Evolutionary conservation across 2,888 invertebrate species (phyloP), one percentile per base, ranked within the genome.

Genomic region (Ophonus ardosiacus): DNA sequence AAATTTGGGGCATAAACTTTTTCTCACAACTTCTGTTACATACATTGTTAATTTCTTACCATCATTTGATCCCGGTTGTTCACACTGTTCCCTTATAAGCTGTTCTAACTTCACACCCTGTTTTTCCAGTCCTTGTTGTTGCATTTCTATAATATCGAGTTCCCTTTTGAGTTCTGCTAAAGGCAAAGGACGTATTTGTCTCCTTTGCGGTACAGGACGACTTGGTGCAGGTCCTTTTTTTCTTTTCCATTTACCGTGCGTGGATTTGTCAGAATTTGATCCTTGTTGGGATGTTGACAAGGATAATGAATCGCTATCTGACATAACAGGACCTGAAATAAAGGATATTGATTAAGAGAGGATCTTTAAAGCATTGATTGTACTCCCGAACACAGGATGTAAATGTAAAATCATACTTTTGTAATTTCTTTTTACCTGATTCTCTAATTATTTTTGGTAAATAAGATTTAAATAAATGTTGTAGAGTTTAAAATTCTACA

Each of bases 21-120:
- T n/a, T 57, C 4, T 10, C 56, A 4, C 56, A 57, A 10, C 56
- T 4, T 7, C 3, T 57, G 4, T 57, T 7, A 57, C 13, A 3
- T 15, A 57, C 1, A 57, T 57, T 57, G n/a, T 7, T 57, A 57
- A 57, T 17, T n/a, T 43, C 6, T 87, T 88, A 90, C 91, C 90
- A 86, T 90, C 90, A 68, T 87, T 88, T n/a, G 89, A 89, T 81
- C 89, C 88, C 82, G 91, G 91, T 1, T 92, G 92, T 92, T 96
- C 96, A 90, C 95, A 96, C 91, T 96, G 96, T 90, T 95, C 95
- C 88, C 98, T 94, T 87, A 98, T 98, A 91, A 96, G 95, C 89
- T 96, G 95, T 90, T 98, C 98, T 87, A 98, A 93, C 87, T 95
- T 94, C n/a, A 98, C 96, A 63, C 98, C 98, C 90, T 98, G 97